Base-by-base conservation (phyloP, 2,888 invertebrate species). In the Pristionchus mayeri region DNA sequence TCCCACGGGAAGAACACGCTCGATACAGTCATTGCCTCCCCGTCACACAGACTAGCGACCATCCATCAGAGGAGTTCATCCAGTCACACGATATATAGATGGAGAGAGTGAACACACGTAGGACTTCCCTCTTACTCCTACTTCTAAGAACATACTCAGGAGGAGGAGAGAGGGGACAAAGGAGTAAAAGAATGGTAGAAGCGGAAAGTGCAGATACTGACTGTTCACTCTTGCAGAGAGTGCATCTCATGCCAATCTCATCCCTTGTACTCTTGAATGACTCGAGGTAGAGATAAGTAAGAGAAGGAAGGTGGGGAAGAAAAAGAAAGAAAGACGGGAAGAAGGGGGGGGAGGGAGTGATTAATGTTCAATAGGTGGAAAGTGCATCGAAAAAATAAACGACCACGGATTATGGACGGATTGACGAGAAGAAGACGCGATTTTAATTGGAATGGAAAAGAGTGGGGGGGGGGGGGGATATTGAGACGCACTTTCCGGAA, bases 181-280 rank as follows among this genome's bases (percentile, higher is more conserved):
- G 34, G 34, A 34, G 34, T 30, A n/a, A n/a, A n/a, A n/a, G n/a
- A n/a, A n/a, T n/a, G n/a, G n/a, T n/a, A 63, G 34, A 63, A 24
- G 63, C 21, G 21, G 63, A 63, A 63, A 63, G 63, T 63, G 63
- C 63, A 63, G 27, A 27, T 3, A 24, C 54, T 57, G 24, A 21
- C 63, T 63, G 63, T 63, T 63, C 63, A 34, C 34, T 63, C 24
- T 63, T 63, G 63, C 34, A 63, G 63, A 63, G 63, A 63, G 63
- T 63, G 63, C 63, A 63, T 34, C 13, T 11, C 57, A 57, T 63
- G 63, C 63, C 63, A 63, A 63, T 63, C 63, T 63, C 63, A 63
- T 63, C 63, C 18, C 30, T 34, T 63, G 63, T 63, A 63, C 63
- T 63, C 34, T 63, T 63, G 63, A 63, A 63, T 63, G 63, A 63